A percentile compares a stretch with the other conserved stretches of the same genome.
phyloP scores from a whole-genome alignment of 2,888 invertebrate genomes.

The Choristoneura rosaceana region DNA sequence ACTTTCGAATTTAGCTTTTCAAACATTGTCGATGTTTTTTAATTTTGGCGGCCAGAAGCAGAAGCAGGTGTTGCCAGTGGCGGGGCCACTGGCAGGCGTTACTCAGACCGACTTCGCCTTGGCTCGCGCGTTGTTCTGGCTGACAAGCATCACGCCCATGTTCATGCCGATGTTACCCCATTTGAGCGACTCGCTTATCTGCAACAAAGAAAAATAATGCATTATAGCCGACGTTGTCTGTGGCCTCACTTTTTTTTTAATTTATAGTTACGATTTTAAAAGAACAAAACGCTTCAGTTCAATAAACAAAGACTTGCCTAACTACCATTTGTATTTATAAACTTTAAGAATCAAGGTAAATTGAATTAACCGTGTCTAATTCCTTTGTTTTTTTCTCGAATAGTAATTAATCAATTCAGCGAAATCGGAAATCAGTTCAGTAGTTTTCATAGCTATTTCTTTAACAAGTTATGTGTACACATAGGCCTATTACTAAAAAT shows the following conservation, averaged over 20 bases:
- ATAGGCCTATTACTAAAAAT: neutral
- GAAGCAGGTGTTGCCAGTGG: constrained; percentile 74
- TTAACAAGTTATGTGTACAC: neutral
- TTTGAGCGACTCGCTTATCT: constrained; percentile 90
- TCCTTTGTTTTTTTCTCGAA: neutral
- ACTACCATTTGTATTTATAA: neutral
- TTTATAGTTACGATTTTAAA: neutral
- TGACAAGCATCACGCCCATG: constrained; percentile 88
- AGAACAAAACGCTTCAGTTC: neutral
- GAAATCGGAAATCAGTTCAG: neutral
- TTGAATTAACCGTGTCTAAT: neutral
- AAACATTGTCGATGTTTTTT: constrained; percentile 71
- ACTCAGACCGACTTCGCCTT: constrained; percentile 82
- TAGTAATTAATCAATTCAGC: neutral
- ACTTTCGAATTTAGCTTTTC: constrained; percentile 46
- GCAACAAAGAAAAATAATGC: constrained; percentile 69
- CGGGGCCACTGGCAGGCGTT: constrained; percentile 66
- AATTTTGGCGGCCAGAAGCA: constrained; percentile 73
- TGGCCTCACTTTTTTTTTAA: neutral
- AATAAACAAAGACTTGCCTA: neutral
- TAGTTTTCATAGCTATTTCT: neutral
- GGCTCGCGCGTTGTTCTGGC: constrained; percentile 72
- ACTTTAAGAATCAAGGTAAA: neutral
- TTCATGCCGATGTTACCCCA: constrained; percentile 90
- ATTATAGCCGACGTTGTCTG: constrained; percentile 20